phyloP scores from a whole-genome alignment of 2,888 invertebrate species.

The Calameuta pallipes region DNA sequence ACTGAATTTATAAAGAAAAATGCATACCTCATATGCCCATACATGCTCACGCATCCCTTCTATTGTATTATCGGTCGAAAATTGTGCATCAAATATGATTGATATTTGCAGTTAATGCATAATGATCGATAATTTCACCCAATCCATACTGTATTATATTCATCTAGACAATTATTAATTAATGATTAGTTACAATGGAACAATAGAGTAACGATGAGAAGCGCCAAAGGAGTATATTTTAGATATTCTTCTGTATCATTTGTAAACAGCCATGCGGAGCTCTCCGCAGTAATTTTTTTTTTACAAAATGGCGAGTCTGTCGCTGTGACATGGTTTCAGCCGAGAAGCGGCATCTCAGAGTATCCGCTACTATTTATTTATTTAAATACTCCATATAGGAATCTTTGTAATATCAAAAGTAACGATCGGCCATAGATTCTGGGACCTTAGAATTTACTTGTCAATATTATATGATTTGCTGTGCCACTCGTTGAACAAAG shows the following conservation, averaged over 20 bases:
- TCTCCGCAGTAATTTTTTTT: background rate
- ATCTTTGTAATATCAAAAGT: background rate
- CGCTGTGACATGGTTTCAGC: background rate
- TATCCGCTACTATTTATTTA: conserved; percentile 21
- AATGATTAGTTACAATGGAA: conserved; percentile 27
- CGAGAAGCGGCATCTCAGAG: conserved; percentile 12
- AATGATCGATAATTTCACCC: conserved; percentile 32
- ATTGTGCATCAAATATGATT: conserved; percentile 33
- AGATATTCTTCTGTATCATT: background rate
- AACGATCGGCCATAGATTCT: background rate
- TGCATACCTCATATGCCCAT: conserved; percentile 28
- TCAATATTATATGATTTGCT: background rate
- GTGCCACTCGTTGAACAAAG: background rate
- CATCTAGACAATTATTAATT: conserved; percentile 46
- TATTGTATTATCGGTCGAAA: conserved; percentile 31
- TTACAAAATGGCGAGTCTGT: background rate
- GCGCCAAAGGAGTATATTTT: background rate
- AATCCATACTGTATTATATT: conserved; percentile 44
- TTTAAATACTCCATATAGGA: conserved; percentile 21
- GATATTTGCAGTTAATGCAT: conserved; percentile 29
- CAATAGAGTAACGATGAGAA: background rate
- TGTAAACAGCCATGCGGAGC: background rate
- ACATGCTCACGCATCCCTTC: conserved; percentile 23
- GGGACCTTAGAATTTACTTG: background rate
- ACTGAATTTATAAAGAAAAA: conserved; percentile 39